A percentile compares a stretch with the other conserved stretches of the same genome.
phyloP scores from a whole-genome alignment of 2,888 invertebrate genomes.

The Torymus texanus region DNA sequence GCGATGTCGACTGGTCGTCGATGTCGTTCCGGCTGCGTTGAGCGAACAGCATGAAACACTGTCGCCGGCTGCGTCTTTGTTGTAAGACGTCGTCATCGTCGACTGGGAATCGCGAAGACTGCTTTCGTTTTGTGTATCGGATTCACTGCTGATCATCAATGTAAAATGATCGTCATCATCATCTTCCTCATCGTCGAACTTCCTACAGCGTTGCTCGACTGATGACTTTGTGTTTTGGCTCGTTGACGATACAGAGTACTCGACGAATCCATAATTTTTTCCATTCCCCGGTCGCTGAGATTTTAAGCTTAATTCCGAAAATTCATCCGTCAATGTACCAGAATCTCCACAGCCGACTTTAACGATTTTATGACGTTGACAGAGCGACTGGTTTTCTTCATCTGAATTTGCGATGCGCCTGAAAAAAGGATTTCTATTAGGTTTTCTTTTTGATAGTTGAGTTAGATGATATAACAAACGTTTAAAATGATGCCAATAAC shows the following conservation, averaged over 20 bases:
- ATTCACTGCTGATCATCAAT: no score
- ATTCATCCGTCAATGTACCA: constrained; percentile 7
- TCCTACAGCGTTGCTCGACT: neutral
- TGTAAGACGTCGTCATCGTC: no score
- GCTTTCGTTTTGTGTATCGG: no score
- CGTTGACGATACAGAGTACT: neutral
- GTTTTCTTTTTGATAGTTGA: no score
- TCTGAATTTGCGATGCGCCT: constrained; percentile 36
- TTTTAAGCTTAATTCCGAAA: constrained; percentile 43
- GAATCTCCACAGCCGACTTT: constrained; percentile 45
- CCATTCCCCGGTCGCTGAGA: neutral
- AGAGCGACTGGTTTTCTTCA: neutral
- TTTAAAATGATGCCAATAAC: no score
- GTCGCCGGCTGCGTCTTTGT: neutral
- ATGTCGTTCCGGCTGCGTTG: neutral
- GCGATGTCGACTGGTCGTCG: neutral
- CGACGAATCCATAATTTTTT: neutral
- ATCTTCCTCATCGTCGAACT: constrained; percentile 6
- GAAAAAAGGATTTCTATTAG: neutral
- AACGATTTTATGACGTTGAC: neutral
- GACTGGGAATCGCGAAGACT: no score
- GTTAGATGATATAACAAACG: no score
- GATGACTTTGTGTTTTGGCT: constrained; percentile 3
- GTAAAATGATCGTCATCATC: neutral
- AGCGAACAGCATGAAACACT: neutral